Evolutionary conservation across 2,797 vertebrate species (phyloP).

Genomic region (Pteronotus mesoamericanus): DNA sequence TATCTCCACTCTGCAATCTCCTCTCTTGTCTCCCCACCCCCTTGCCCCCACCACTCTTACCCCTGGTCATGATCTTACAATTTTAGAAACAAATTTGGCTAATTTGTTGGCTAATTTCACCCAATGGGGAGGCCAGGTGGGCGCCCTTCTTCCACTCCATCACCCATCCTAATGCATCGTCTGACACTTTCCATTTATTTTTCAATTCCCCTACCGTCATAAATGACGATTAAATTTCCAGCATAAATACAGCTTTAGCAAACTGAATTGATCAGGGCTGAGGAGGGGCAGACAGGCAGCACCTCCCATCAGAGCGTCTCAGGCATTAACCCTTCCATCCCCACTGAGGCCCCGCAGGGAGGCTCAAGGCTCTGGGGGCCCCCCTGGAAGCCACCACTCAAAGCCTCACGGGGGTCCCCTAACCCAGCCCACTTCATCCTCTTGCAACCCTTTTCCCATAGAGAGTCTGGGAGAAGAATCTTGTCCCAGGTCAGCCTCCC

Average conservation of each 20-base stretch:
- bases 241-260: slow-evolving; percentile 56
- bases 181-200: slow-evolving; percentile 73
- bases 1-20: fast-evolving
- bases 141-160: background rate
- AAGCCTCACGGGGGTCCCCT: background rate
- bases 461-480: background rate
- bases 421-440: background rate
- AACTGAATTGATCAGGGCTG: slow-evolving; percentile 60
- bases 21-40: background rate
- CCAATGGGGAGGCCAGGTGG: background rate
- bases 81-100: background rate
- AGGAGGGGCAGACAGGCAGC: background rate
- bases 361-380: fast-evolving
- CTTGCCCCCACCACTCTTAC: fast-evolving
- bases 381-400: background rate
- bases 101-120: slow-evolving; percentile 11
- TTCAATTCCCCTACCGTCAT: slow-evolving; percentile 68
- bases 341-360: fast-evolving
- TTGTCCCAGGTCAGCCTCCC: background rate
- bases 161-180: background rate
- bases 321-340: background rate
- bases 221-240: slow-evolving; percentile 62
- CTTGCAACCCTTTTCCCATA: background rate
- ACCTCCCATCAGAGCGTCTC: background rate
- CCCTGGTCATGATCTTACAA: background rate